phyloP scores from a whole-genome alignment of 2,888 invertebrate species.

The Nasonia oneida region DNA sequence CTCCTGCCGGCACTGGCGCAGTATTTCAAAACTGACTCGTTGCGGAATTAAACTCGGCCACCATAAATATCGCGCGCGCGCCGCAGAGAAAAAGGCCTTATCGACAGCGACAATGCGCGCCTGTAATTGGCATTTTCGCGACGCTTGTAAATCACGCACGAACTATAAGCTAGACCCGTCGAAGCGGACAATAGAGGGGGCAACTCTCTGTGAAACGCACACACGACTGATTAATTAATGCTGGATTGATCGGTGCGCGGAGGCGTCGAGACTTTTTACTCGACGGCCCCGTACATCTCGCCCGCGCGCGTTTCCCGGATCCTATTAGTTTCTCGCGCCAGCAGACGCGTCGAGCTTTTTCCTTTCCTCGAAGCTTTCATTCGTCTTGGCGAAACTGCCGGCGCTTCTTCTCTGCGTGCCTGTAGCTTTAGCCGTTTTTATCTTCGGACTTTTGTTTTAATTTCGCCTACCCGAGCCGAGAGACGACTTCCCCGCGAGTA shows the following conservation, averaged over 20 bases:
- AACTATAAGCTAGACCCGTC: background rate
- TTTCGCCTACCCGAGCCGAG: background rate
- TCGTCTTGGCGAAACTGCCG: background rate
- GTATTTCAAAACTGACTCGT: background rate
- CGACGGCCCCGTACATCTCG: background rate
- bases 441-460: background rate
- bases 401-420: background rate
- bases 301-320: background rate
- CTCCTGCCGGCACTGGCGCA: background rate
- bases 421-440: background rate
- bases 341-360: background rate
- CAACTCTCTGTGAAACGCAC: background rate
- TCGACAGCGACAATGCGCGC: slow-evolving; percentile 8
- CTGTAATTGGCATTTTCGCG: slow-evolving; percentile 32
- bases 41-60: slow-evolving; percentile 11
- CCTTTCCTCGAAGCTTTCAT: background rate
- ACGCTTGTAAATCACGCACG: slow-evolving; percentile 24
- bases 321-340: background rate
- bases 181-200: background rate
- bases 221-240: slow-evolving; percentile 56
- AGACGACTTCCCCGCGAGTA: background rate
- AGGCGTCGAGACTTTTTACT: background rate
- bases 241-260: slow-evolving; percentile 52
- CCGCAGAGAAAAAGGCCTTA: background rate
- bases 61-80: background rate